Conservation (phyloP, 2,113 vertebrate species). For the Carassius carassius region DNA sequence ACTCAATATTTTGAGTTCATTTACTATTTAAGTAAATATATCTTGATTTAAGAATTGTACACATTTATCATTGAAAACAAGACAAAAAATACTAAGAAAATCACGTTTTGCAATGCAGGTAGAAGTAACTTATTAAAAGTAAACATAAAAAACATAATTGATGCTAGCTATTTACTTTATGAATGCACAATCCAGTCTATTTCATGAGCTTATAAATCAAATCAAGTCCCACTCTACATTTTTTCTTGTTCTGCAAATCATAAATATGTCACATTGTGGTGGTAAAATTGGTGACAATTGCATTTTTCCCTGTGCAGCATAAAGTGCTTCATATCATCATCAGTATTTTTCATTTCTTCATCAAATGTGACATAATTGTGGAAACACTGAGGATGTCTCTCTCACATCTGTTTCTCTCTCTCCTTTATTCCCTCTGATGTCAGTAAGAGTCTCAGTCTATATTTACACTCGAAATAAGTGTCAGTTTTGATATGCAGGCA, state of each 20-base stretch:
- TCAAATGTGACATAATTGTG: neutral
- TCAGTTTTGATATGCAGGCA: neutral
- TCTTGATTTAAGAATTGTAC: neutral
- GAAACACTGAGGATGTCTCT: conserved; percentile 18
- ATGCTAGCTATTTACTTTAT: neutral
- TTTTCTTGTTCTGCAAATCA: neutral
- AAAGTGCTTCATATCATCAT: neutral
- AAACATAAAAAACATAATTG: neutral
- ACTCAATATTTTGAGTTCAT: neutral
- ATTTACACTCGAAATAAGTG: neutral
- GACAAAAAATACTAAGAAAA: neutral
- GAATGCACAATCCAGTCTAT: neutral
- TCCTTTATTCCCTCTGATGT: conserved; percentile 58
- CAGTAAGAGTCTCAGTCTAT: conserved; percentile 47
- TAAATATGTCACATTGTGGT: neutral
- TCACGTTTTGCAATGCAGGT: neutral
- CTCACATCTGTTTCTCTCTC: conserved; percentile 4
- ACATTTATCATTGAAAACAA: neutral
- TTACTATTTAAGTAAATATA: neutral
- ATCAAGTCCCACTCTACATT: neutral
- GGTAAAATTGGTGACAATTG: neutral
- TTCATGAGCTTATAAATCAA: neutral
- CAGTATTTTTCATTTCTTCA: neutral
- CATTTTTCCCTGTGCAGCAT: conserved; percentile 1
- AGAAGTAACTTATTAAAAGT: neutral